Conservation (phyloP, 2,888 invertebrate genomes). For the Apotomis betuletana region DNA sequence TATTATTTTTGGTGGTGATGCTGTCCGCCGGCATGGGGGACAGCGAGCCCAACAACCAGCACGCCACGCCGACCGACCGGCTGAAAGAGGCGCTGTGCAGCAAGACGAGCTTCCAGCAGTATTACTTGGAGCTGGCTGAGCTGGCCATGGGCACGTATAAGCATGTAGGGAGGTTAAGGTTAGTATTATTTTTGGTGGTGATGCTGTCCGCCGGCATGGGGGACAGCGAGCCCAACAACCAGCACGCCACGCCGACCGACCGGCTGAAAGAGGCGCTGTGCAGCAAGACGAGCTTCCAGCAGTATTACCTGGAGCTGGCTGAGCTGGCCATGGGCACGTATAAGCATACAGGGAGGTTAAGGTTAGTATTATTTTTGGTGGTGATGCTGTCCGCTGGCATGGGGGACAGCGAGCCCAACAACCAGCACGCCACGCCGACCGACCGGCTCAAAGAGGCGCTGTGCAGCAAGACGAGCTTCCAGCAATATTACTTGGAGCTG, state of each 20-base stretch:
- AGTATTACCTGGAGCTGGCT: slow-evolving; percentile 95
- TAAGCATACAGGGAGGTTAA: slow-evolving; percentile 93
- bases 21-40: no score
- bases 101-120: slow-evolving; percentile 93
- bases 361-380: slow-evolving; percentile 61
- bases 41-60: slow-evolving; percentile 78
- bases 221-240: slow-evolving; percentile 84
- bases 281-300: slow-evolving; percentile 93
- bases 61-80: slow-evolving; percentile 88
- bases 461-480: slow-evolving; percentile 94
- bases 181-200: slow-evolving; percentile 35
- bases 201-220: no score
- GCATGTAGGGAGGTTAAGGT: slow-evolving; percentile 90
- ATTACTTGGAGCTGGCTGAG: slow-evolving; percentile 96
- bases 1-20: no score
- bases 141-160: slow-evolving; percentile 98
- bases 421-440: slow-evolving; percentile 84
- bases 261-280: slow-evolving; percentile 95
- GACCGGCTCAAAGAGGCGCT: slow-evolving; percentile 95
- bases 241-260: slow-evolving; percentile 87
- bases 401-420: slow-evolving; percentile 87
- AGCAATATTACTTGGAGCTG: slow-evolving; percentile 95
- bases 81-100: slow-evolving; percentile 96
- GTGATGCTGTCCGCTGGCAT: no score
- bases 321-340: slow-evolving; percentile 98